Conservation (phyloP, 1,140 invertebrate genomes). For the Orchesella cincta region DNA sequence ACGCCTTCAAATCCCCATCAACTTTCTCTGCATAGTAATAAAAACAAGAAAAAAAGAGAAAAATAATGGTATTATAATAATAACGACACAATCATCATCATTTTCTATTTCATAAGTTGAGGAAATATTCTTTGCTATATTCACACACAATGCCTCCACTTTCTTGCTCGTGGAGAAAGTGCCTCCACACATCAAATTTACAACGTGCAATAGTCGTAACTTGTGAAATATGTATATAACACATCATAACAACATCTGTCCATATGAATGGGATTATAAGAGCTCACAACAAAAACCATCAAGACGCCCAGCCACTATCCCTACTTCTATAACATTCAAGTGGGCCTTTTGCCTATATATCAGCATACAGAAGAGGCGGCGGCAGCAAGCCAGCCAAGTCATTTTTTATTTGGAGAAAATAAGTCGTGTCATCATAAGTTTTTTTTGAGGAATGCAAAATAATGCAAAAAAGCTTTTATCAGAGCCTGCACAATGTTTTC, state of each 20-base stretch:
- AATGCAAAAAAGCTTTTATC: too few species aligned
- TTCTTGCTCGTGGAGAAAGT: not conserved
- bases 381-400: too few species aligned
- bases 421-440: too few species aligned
- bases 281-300: not conserved
- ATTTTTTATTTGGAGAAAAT: too few species aligned
- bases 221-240: not conserved
- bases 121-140: not conserved
- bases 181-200: not conserved
- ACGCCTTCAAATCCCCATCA: conserved; percentile 10
- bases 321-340: too few species aligned
- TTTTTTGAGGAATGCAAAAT: too few species aligned
- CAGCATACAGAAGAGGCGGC: too few species aligned
- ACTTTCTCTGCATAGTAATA: conserved; percentile 14
- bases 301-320: too few species aligned
- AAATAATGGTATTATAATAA: not conserved
- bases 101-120: not conserved
- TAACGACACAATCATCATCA: not conserved
- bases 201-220: not conserved
- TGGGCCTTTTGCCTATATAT: too few species aligned
- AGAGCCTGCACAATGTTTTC: too few species aligned
- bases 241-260: not conserved
- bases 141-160: not conserved
- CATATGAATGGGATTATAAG: not conserved
- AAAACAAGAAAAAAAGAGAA: not conserved